Conservation (phyloP, 2,888 invertebrate genomes). For the Nycteola revayana region DNA sequence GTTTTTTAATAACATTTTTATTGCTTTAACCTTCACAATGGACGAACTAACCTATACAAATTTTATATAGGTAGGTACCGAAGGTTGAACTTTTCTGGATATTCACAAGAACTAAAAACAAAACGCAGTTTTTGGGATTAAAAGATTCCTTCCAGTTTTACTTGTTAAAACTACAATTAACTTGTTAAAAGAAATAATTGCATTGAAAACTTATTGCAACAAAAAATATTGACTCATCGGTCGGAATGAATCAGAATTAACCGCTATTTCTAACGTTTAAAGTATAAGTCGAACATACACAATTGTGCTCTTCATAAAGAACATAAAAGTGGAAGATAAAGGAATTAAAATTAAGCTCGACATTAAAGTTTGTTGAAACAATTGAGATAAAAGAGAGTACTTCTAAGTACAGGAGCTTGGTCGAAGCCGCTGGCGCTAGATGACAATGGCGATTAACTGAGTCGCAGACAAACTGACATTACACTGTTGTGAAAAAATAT, state of each 20-base stretch:
- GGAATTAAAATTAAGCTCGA: constrained; percentile 19
- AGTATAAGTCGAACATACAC: constrained; percentile 56
- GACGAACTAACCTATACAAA: too few relatives aligned
- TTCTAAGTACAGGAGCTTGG: constrained; percentile 56
- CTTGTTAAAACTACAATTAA: too few relatives aligned
- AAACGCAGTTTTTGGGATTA: constrained; percentile 1
- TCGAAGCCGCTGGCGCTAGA: constrained; percentile 60
- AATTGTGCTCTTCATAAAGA: constrained; percentile 42
- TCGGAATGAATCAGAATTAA: constrained; percentile 55
- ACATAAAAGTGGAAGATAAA: constrained; percentile 23
- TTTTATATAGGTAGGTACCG: too few relatives aligned
- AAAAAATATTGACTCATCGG: constrained; percentile 52
- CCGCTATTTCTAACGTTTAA: constrained; percentile 61
- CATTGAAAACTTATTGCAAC: constrained; percentile 15
- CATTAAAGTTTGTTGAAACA: constrained; percentile 23
- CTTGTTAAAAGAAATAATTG: constrained; percentile 21
- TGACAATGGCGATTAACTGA: constrained; percentile 64
- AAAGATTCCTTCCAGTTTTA: too few relatives aligned
- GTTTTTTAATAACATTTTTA: too few relatives aligned
- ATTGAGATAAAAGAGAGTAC: constrained; percentile 44
- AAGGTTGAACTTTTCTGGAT: too few relatives aligned
- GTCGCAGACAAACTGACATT: constrained; percentile 56
- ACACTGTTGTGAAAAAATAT: constrained; percentile 52
- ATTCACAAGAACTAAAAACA: constrained; percentile 2
- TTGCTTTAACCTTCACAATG: too few relatives aligned